A percentile compares a stretch with the other conserved stretches of the same genome.
These are phyloP conservation scores for Belonocnema kinseyi DNA, from an alignment of 1,140 invertebrate genomes.

Conservation along the genomic window DNA sequence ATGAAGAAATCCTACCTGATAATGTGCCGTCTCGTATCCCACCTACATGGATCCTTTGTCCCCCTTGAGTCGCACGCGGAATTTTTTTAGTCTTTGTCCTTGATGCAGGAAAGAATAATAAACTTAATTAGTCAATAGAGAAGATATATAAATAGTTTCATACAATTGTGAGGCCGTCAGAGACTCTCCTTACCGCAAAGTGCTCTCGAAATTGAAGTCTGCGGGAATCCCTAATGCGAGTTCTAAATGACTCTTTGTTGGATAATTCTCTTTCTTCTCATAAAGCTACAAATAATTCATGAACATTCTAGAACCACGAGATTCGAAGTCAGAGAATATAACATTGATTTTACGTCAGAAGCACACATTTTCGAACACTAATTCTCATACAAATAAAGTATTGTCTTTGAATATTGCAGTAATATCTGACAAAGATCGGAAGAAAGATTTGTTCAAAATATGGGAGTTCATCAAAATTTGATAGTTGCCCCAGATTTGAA, in stretches of 20 bases:
- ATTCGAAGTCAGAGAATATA: background rate
- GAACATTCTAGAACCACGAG: conserved; percentile 12
- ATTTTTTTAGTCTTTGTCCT: conserved; percentile 1
- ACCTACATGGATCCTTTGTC: too few species aligned
- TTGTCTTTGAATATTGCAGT: conserved; percentile 5
- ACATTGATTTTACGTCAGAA: conserved; percentile 23
- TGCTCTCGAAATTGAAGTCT: conserved; percentile 30
- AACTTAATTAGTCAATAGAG: conserved; percentile 10
- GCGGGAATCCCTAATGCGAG: conserved; percentile 25
- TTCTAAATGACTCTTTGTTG: conserved; percentile 31
- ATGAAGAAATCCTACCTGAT: background rate
- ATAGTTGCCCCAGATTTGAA: too few species aligned
- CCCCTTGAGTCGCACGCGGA: background rate
- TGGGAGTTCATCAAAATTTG: too few species aligned
- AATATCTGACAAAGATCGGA: background rate
- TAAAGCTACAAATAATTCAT: conserved; percentile 30
- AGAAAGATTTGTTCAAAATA: too few species aligned
- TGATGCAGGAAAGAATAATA: background rate
- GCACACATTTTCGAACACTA: conserved; percentile 12
- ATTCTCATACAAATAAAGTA: conserved; percentile 15
- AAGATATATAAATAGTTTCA: conserved; percentile 27
- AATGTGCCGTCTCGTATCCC: background rate
- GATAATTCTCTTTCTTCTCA: conserved; percentile 31
- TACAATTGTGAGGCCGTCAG: background rate
- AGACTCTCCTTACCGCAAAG: conserved; percentile 27